Percentiles rank a stretch among this genome's conserved stretches.
Conservation (phyloP, 1,140 invertebrate genomes). For the Bombus polaris region DNA sequence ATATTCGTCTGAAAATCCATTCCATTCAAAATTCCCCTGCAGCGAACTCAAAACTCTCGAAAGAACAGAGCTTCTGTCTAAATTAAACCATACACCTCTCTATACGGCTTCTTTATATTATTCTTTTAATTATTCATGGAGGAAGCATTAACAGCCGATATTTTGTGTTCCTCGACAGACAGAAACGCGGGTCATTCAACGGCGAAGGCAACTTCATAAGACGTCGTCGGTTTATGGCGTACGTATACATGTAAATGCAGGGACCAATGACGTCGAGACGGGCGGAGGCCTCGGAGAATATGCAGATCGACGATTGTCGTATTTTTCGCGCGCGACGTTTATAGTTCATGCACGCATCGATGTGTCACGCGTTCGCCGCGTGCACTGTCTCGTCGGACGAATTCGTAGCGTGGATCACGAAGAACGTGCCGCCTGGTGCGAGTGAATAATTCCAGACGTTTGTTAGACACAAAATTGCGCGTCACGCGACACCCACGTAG, state of each 20-base stretch:
- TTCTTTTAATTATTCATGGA: not conserved
- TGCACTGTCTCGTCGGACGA: not conserved
- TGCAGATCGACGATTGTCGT: slow-evolving; percentile 50
- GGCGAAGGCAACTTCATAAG: slow-evolving; percentile 23
- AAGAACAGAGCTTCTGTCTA: too few species aligned
- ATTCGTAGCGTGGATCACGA: slow-evolving; percentile 10
- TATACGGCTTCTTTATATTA: not conserved
- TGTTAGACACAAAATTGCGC: slow-evolving; percentile 15
- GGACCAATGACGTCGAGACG: slow-evolving; percentile 14
- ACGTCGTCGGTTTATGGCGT: slow-evolving; percentile 30
- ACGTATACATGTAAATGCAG: slow-evolving; percentile 30
- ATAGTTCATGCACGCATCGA: slow-evolving; percentile 46
- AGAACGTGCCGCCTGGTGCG: not conserved
- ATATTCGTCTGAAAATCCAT: not conserved
- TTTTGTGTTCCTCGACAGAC: not conserved
- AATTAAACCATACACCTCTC: not conserved
- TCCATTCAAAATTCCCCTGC: too few species aligned
- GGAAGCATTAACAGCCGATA: not conserved
- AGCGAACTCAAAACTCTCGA: not conserved
- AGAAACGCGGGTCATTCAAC: too few species aligned
- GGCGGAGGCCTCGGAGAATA: not conserved
- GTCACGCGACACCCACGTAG: slow-evolving; percentile 23
- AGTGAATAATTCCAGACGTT: slow-evolving; percentile 37
- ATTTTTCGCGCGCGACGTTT: slow-evolving; percentile 54
- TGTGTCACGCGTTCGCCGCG: slow-evolving; percentile 20